These are phyloP conservation scores for Tipula lateralis DNA, from an alignment of 2,888 invertebrate species.

Conservation along the genomic window DNA sequence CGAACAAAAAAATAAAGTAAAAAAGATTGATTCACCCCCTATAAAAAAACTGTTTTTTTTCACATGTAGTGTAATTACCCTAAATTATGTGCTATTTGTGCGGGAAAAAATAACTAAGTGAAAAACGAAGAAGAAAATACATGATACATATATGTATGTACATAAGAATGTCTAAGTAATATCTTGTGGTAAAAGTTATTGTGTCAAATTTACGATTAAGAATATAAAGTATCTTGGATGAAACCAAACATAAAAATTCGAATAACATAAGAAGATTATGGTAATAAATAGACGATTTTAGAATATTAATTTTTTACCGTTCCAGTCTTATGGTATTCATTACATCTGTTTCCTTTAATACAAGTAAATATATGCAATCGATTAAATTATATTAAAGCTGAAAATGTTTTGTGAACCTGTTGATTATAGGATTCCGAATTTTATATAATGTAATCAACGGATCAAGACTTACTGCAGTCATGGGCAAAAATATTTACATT, in stretches of 20 bases:
- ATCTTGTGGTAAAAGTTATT: background rate
- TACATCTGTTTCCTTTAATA: background rate
- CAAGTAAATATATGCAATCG: background rate
- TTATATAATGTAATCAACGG: background rate
- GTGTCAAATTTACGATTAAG: background rate
- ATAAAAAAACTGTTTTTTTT: background rate
- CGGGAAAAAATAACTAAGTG: background rate
- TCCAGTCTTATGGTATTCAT: background rate
- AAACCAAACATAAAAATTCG: background rate
- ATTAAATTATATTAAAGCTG: background rate
- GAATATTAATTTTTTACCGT: background rate
- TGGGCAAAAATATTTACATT: no score
- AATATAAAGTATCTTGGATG: background rate
- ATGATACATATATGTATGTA: background rate
- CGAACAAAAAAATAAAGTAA: background rate
- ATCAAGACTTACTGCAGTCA: no score
- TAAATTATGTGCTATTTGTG: background rate
- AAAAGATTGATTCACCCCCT: background rate
- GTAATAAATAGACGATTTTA: background rate
- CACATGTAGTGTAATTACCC: background rate
- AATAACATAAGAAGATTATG: background rate
- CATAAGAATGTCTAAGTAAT: background rate
- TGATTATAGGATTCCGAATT: background rate
- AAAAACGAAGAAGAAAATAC: background rate
- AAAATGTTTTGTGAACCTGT: background rate